Evolutionary conservation across 2,888 invertebrate species (phyloP).

Genomic region (Pseudoips prasinana): DNA sequence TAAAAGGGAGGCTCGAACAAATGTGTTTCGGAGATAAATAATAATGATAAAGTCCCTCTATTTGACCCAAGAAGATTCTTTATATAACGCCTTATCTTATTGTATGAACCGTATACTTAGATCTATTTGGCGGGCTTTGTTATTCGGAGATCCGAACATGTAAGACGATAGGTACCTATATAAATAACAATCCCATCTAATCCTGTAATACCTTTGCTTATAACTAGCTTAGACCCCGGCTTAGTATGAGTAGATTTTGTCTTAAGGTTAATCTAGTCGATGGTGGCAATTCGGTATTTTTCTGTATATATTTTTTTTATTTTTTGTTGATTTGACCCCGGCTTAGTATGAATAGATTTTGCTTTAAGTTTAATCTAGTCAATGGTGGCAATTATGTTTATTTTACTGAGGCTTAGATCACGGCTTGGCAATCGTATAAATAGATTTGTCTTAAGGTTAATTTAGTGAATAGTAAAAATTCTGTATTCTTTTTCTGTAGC

Average conservation of each 20-base stretch:
- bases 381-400: too few species aligned
- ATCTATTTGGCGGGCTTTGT: slow-evolving; percentile 36
- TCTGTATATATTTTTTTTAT: too few species aligned
- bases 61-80: slow-evolving; percentile 55
- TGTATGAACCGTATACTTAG: slow-evolving; percentile 23
- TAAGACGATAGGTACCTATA: slow-evolving; percentile 28
- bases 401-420: too few species aligned
- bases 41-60: slow-evolving; percentile 59
- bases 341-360: slow-evolving; percentile 1
- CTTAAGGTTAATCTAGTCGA: slow-evolving; percentile 12
- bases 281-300: too few species aligned
- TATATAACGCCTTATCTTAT: slow-evolving; percentile 53
- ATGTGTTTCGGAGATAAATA: slow-evolving; percentile 62
- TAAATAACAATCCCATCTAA: slow-evolving; percentile 32
- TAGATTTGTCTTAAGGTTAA: slow-evolving; percentile 4
- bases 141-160: slow-evolving; percentile 42
- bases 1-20: slow-evolving; percentile 46
- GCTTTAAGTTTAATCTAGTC: slow-evolving; percentile 9
- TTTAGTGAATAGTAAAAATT: slow-evolving; percentile 21
- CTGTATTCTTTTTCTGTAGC: too few species aligned
- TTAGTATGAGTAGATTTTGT: slow-evolving; percentile 1
- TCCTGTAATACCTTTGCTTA: slow-evolving; percentile 22
- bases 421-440: not conserved
- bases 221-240: not conserved
- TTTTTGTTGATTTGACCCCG: not conserved